These are phyloP conservation scores for Oxyscelio sp. DNA, from an alignment of 2,888 invertebrate genomes.

Conservation along the genomic window DNA sequence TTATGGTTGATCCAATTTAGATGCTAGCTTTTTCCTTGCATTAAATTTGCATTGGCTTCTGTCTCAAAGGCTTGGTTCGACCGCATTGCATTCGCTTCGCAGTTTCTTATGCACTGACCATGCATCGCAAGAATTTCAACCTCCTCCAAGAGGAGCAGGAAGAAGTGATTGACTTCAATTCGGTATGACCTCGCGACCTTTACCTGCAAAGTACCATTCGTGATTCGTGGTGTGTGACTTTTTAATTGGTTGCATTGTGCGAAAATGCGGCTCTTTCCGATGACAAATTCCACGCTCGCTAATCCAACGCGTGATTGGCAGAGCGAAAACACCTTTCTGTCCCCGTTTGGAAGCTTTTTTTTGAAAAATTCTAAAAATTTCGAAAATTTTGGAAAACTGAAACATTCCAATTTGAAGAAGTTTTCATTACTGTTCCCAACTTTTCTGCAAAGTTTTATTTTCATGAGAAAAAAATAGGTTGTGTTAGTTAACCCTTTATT, in stretches of 20 bases:
- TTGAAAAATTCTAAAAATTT: no score
- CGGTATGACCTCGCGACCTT: conserved; percentile 10
- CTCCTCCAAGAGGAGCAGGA: conserved; percentile 63
- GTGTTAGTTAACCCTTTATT: no score
- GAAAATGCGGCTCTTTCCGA: no score
- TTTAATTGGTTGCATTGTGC: conserved; percentile 5
- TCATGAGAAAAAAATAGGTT: no score
- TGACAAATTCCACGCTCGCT: no score
- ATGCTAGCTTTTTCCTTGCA: conserved; percentile 75
- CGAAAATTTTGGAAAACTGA: no score
- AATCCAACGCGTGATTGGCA: no score
- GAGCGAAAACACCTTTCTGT: no score
- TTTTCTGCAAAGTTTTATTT: no score
- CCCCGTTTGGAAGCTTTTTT: no score
- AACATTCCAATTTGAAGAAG: no score
- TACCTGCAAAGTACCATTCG: not conserved
- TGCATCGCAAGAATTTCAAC: conserved; percentile 39
- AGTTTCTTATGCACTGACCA: conserved; percentile 51
- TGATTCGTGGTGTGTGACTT: conserved; percentile 15
- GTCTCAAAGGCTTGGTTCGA: conserved; percentile 76
- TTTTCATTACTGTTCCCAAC: no score
- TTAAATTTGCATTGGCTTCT: conserved; percentile 82
- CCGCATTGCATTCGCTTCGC: conserved; percentile 66
- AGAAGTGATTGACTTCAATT: conserved; percentile 11
- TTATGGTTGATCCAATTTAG: conserved; percentile 82